phyloP scores from a whole-genome alignment of 2,113 vertebrate genomes.

The Sus scrofa region DNA sequence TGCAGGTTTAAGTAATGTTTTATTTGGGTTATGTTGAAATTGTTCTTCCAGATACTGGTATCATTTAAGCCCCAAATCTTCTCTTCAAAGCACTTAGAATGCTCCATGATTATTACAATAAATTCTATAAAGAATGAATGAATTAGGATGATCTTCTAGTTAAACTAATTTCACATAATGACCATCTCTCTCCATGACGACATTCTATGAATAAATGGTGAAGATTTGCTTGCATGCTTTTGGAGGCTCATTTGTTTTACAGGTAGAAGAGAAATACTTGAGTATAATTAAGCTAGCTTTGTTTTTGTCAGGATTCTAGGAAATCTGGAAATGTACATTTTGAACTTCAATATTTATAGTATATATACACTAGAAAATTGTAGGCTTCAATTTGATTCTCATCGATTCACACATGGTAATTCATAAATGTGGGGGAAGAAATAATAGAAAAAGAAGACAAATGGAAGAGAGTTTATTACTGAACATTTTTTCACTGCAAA shows the following conservation, averaged over 20 bases:
- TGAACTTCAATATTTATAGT: conserved; percentile 40
- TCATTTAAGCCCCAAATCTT: not conserved
- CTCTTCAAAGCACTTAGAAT: not conserved
- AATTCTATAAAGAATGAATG: conserved; percentile 38
- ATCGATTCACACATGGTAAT: not conserved
- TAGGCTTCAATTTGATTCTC: conserved; percentile 20
- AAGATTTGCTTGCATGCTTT: not conserved
- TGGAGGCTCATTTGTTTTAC: not conserved
- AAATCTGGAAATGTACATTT: conserved; percentile 47
- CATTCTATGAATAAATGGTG: conserved; percentile 25
- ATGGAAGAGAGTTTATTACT: not conserved
- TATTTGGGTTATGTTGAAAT: conserved; percentile 37
- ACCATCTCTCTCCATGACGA: conserved; percentile 14
- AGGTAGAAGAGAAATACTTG: not conserved
- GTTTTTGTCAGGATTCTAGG: conserved; percentile 30
- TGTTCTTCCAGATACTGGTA: conserved; percentile 14
- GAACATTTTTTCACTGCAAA: not conserved
- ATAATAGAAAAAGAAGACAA: conserved; percentile 1
- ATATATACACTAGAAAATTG: not conserved
- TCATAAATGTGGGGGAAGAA: not conserved
- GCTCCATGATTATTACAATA: not conserved
- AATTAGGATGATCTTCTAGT: conserved; percentile 44
- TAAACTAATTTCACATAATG: conserved; percentile 48
- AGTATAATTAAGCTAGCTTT: conserved; percentile 44
- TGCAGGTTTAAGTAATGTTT: conserved; percentile 21